A percentile compares a stretch with the other conserved stretches of the same genome.
phyloP scores from a whole-genome alignment of 2,888 invertebrate species.

The Lithophane leautieri region DNA sequence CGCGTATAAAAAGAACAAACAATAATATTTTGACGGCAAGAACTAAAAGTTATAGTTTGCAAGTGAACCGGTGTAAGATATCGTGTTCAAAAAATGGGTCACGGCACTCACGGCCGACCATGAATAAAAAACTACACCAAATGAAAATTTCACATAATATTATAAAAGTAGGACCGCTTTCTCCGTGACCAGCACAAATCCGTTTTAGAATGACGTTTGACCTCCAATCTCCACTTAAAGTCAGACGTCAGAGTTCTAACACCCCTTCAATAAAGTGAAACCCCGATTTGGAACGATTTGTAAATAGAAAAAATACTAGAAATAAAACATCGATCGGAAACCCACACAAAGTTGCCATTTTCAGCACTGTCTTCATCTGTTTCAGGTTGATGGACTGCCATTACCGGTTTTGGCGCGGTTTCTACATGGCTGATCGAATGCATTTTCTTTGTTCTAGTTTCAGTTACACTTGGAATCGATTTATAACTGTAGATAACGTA shows the following conservation, averaged over 20 bases:
- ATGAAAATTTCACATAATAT: conserved; percentile 20
- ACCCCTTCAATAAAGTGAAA: conserved; percentile 31
- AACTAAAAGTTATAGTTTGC: conserved; percentile 33
- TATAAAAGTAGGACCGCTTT: not conserved
- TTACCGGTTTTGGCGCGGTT: conserved; percentile 28
- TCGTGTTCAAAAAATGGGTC: conserved; percentile 38
- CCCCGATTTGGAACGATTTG: conserved; percentile 13
- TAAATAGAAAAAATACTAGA: conserved; percentile 39
- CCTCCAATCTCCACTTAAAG: conserved; percentile 39
- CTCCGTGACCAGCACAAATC: conserved; percentile 35
- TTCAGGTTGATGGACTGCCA: conserved; percentile 10
- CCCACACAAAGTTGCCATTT: conserved; percentile 28
- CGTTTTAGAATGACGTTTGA: conserved; percentile 32
- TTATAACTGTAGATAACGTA: conserved; percentile 1
- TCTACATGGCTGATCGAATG: conserved; percentile 29
- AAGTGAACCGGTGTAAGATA: conserved; percentile 26
- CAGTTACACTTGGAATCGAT: not conserved
- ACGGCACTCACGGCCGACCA: conserved; percentile 28
- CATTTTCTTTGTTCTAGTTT: conserved; percentile 20
- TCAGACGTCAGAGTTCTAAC: conserved; percentile 36
- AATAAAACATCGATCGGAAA: conserved; percentile 31
- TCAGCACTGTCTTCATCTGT: conserved; percentile 19
- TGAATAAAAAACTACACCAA: conserved; percentile 16
- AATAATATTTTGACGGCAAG: conserved; percentile 47
- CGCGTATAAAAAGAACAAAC: conserved; percentile 46